These are phyloP conservation scores for Callionymus lyra DNA, from an alignment of 2,113 vertebrate species.

Conservation along the genomic window DNA sequence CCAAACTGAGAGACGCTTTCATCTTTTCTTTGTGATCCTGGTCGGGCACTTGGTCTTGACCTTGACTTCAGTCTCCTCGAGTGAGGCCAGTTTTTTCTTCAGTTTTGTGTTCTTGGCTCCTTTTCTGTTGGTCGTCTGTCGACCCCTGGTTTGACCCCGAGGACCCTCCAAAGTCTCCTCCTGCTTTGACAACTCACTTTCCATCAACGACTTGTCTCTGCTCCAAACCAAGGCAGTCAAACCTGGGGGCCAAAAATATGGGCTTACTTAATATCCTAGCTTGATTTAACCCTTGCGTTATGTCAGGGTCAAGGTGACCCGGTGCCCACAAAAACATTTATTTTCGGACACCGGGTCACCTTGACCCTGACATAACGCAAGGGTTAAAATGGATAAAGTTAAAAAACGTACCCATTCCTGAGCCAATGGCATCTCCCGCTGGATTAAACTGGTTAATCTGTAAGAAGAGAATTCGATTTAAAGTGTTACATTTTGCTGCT, in stretches of 20 bases:
- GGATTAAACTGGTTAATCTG: conserved; percentile 91
- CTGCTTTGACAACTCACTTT: conserved; percentile 42
- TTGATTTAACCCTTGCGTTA: no score
- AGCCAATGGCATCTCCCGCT: conserved; percentile 80
- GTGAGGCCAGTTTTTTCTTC: conserved; percentile 58
- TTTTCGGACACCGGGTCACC: no score
- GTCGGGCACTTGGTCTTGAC: conserved; percentile 42
- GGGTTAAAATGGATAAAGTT: not conserved
- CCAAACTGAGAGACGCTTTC: no score
- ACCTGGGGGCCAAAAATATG: conserved; percentile 55
- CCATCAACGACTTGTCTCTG: conserved; percentile 56
- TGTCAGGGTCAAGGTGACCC: no score
- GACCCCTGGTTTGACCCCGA: conserved; percentile 40
- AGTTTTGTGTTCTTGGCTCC: conserved; percentile 44
- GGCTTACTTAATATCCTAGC: no score
- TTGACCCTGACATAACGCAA: no score
- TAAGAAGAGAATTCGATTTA: conserved; percentile 12
- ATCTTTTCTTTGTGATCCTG: conserved; percentile 40
- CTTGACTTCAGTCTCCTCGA: conserved; percentile 50
- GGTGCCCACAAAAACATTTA: not conserved
- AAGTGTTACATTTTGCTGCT: no score
- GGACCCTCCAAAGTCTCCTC: conserved; percentile 37
- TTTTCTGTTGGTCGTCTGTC: conserved; percentile 23
- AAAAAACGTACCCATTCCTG: conserved; percentile 82
- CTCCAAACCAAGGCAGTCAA: conserved; percentile 82